Base-by-base conservation (phyloP, 2,888 invertebrate genomes). In the Trissolcus japonicus region DNA sequence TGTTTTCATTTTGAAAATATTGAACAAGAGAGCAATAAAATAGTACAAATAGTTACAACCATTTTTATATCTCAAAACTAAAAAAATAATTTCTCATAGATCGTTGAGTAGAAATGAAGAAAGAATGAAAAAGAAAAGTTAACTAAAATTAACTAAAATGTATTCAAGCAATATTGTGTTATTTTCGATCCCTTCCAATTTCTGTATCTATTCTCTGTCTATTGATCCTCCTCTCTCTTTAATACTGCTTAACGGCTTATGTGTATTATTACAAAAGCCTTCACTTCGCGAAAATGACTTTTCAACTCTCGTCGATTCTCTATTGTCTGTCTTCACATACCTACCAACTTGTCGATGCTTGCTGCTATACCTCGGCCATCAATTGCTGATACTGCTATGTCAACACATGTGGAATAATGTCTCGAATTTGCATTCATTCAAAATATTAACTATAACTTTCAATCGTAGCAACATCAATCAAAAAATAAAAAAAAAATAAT, bases 331-430 rank as follows among this genome's bases (percentile, higher is more conserved):
- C 85, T 86, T 78, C 63, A 77, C 72, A 69, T 72, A 84, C 83
- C 83, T 85, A 84, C 81, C 83, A 86, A 88, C 83, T 86, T 87
- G 83, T 88, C 83, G 85, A 86, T 88, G 88, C 88, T 89, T 89
- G 87, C 87, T 87, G 87, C 87, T 89, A 85, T 88, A 87, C 84
- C 85, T 89, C 88, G 86, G 87, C 87, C 85, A 87, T 84, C 82
- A 84, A 85, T 84, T 82, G 87, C 88, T 87, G 85, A 86, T 85
- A 86, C 83, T 86, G 86, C 85, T 87, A 85, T 85, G 86, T 86
- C 83, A 84, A 87, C 83, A 85, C 83, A 76, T 84, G 82, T 82
- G 80, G 81, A 83, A 80, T 84, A 82, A 84, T 84, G 81, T 84
- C 82, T 84, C 83, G 83, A 82, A 83, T 83, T 82, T 83, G 83